Evolutionary conservation across 2,113 vertebrate species (phyloP).

Genomic region (Toxostoma redivivum): DNA sequence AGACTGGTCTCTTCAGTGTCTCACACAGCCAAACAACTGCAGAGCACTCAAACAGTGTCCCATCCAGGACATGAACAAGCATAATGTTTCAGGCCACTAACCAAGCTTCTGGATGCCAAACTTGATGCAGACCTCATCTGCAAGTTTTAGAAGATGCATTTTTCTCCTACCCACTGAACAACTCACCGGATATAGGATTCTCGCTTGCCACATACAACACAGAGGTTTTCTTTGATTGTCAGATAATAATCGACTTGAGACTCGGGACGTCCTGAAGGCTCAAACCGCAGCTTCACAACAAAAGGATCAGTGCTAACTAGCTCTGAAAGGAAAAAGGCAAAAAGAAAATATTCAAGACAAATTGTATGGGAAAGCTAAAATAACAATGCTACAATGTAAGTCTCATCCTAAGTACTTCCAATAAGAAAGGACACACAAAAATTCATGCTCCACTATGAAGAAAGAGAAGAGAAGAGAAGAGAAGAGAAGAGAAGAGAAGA

Average conservation of each 20-base stretch:
- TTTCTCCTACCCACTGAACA: neutral
- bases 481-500: accelerated
- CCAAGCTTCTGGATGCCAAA: neutral
- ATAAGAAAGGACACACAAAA: neutral
- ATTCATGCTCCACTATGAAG: neutral
- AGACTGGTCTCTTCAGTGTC: neutral
- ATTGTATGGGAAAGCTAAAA: neutral
- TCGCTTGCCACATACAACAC: slow-evolving; percentile 92
- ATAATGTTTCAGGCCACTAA: neutral
- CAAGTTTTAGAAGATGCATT: neutral
- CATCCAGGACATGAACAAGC: neutral
- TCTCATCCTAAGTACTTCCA: neutral
- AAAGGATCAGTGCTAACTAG: slow-evolving; percentile 90
- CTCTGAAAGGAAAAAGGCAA: slow-evolving; percentile 69
- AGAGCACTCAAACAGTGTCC: neutral
- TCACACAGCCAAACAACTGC: neutral
- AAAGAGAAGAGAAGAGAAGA: too few relatives aligned
- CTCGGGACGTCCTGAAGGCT: slow-evolving; percentile 93
- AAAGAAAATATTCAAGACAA: neutral
- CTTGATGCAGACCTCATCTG: neutral
- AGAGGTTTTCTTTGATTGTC: slow-evolving; percentile 93
- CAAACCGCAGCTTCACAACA: slow-evolving; percentile 90
- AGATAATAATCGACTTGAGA: slow-evolving; percentile 95
- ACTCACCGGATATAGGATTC: slow-evolving; percentile 95
- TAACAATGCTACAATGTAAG: neutral